Conservation (phyloP, 2,113 vertebrate genomes). For the Noturus placidus region DNA sequence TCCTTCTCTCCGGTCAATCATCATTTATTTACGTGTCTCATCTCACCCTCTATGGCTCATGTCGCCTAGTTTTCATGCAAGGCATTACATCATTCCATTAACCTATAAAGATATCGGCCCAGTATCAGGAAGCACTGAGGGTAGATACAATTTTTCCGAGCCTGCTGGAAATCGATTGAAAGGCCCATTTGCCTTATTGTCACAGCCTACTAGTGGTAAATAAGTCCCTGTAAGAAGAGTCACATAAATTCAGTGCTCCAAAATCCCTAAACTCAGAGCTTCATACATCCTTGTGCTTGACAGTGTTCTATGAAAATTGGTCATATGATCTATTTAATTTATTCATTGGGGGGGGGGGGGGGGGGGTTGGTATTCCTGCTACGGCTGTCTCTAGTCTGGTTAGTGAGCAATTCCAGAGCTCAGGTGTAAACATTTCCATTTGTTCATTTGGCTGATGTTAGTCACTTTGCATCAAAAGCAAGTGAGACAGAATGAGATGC, state of each 20-base stretch:
- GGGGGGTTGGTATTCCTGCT: background rate
- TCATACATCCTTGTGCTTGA: background rate
- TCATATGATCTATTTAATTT: background rate
- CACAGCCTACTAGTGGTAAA: background rate
- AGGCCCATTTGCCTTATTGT: constrained; percentile 2
- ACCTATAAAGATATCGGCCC: background rate
- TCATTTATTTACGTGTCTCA: constrained; percentile 59
- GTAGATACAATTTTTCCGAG: background rate
- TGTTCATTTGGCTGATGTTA: background rate
- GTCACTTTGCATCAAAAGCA: background rate
- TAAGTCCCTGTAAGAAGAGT: background rate
- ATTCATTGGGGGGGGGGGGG: background rate
- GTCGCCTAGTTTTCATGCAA: constrained; percentile 53
- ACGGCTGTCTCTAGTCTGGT: constrained; percentile 33
- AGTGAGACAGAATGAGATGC: background rate
- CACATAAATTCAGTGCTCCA: too few species aligned
- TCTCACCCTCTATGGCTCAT: constrained; percentile 58
- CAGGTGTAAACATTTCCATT: constrained; percentile 23
- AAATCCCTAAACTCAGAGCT: background rate
- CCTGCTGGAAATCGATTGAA: background rate
- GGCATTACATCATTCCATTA: constrained; percentile 16
- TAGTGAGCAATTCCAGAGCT: constrained; percentile 53
- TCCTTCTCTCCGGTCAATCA: constrained; percentile 35
- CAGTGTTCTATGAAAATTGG: background rate
- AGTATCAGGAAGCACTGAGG: background rate